Evolutionary conservation across 92 coral and sea anemone species (phyloP), one percentile per base, ranked within the genome.

Genomic region (Epizoanthus illoricatus): DNA sequence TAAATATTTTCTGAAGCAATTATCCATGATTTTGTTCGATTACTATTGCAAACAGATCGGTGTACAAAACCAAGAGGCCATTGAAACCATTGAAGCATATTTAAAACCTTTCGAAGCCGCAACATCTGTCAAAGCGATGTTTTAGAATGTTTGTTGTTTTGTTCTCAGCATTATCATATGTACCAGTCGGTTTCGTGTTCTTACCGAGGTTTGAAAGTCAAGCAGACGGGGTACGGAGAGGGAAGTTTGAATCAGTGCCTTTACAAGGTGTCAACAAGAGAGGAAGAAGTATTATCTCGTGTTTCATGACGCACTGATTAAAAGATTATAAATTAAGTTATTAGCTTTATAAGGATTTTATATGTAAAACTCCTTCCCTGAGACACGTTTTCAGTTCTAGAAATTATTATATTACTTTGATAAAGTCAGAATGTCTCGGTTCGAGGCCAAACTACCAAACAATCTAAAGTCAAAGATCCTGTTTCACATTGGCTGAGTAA

Each of bases 301-400:
- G 42, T 68, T 68, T 68, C 73, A 68, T 68, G 73, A 68, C 73
- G 73, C 42, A 17, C n/a, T 15, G 19, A 45, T 40, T 68, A 33
- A 5, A 66, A 66, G 18, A 66, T 66, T 28, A 24, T 47, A 11
- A 66, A 66, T 52, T 52, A 52, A 52, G 56, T 36, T 68, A 24
- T n/a, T 68, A 7, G 19, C 7, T 41, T 13, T 39, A 41, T 7
- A 15, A 12, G 0, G 2, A 16, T 45, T 28, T 68, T 16, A 24
- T 12, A 65, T 28, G 6, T 0, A 33, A 66, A 24, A 4, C 12
- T 23, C 15, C 36, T 36, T 11, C 2, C 10, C 28, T 21, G 13
- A 9, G 9, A 64, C 33, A 8, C 33, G 68, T 7, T 64, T 64
- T 64, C 28, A 28, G 39, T 64, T 20, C 68, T 62, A 64, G 39